A percentile compares a stretch with the other conserved stretches of the same genome.
phyloP scores from a whole-genome alignment of 2,888 invertebrate genomes.

The Erannis defoliaria region DNA sequence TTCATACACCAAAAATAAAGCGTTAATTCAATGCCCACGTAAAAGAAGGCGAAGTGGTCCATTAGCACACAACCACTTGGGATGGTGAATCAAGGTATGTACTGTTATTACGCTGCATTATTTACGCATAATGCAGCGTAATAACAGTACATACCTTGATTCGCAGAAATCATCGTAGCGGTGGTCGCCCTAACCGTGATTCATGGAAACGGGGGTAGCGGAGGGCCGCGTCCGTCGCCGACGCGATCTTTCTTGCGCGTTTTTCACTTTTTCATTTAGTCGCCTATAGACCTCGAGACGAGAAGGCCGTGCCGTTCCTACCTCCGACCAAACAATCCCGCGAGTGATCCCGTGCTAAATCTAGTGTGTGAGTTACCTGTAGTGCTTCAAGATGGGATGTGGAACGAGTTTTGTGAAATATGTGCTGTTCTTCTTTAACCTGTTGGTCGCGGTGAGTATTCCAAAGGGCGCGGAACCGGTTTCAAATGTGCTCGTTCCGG shows the following conservation, averaged over 20 bases:
- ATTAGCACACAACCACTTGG: no score
- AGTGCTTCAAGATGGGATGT: constrained; percentile 87
- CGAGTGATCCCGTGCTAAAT: constrained; percentile 75
- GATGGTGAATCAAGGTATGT: no score
- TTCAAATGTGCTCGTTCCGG: constrained; percentile 69
- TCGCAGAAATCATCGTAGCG: background rate
- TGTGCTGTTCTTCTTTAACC: constrained; percentile 93
- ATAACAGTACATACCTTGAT: no score
- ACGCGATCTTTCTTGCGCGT: constrained; percentile 69
- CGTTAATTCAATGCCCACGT: no score
- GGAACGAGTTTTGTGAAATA: constrained; percentile 93
- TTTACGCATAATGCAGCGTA: no score
- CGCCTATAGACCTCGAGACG: constrained; percentile 60
- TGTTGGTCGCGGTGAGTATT: constrained; percentile 91
- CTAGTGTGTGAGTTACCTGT: constrained; percentile 60
- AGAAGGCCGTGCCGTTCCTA: constrained; percentile 51
- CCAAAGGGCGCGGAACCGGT: constrained; percentile 75
- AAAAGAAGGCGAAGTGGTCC: no score
- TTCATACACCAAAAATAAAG: no score
- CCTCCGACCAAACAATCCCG: constrained; percentile 60
- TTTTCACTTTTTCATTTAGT: constrained; percentile 70
- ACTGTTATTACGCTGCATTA: no score
- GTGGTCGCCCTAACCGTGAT: constrained; percentile 60
- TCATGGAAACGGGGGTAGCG: constrained; percentile 56
- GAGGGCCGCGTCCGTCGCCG: constrained; percentile 72